These are phyloP conservation scores for Phyllotreta striolata DNA, from an alignment of 2,888 invertebrate species.

Conservation along the genomic window DNA sequence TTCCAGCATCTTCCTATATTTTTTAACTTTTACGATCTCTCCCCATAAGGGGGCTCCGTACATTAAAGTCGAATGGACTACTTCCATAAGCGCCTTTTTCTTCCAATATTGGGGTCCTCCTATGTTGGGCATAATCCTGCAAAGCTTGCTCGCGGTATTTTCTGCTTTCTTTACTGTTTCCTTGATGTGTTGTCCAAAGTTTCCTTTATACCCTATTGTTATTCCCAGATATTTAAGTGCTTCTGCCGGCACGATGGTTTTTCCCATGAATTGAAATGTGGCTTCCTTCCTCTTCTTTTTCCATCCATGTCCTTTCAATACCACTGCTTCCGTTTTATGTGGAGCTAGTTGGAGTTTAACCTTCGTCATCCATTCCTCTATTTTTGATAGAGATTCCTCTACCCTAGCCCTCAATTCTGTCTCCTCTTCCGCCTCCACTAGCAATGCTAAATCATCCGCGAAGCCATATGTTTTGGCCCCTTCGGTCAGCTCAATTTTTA, in stretches of 20 bases:
- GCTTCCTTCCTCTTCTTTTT: background rate
- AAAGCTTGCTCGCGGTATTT: background rate
- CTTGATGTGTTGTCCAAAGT: background rate
- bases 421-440: background rate
- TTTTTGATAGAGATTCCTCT: background rate
- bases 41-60: conserved; percentile 1
- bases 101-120: background rate
- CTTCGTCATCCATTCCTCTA: background rate
- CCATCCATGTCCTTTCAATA: background rate
- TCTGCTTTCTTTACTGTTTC: background rate
- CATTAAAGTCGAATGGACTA: background rate
- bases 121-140: conserved; percentile 3
- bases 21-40: conserved; percentile 5
- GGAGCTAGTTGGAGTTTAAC: background rate
- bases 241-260: background rate
- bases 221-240: background rate
- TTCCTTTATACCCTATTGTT: background rate
- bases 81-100: background rate
- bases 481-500: background rate
- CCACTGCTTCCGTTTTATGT: background rate
- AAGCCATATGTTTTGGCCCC: background rate
- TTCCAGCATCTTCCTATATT: conserved; percentile 23
- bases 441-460: background rate
- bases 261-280: background rate
- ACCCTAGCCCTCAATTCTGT: background rate